Evolutionary conservation across 2,113 vertebrate genomes (phyloP).

Genomic region (Grallaria varia): DNA sequence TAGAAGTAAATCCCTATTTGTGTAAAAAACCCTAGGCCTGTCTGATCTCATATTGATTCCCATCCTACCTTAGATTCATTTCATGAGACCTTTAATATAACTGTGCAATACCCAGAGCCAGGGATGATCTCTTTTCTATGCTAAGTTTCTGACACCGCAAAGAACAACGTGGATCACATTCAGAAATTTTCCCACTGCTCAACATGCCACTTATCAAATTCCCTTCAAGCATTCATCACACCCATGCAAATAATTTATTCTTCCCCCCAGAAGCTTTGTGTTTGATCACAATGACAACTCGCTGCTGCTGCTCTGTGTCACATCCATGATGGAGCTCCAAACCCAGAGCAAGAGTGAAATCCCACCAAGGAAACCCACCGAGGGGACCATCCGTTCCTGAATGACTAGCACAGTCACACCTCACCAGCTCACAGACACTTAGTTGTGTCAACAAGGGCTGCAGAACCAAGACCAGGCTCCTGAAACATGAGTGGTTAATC

Average conservation of each 20-base stretch:
- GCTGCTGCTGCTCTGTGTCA: not conserved
- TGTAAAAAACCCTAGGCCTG: not conserved
- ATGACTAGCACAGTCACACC: not conserved
- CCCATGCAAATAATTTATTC: slow-evolving; percentile 52
- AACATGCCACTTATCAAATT: slow-evolving; percentile 36
- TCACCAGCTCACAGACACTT: not conserved
- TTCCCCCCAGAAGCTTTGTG: slow-evolving; percentile 38
- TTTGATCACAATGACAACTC: slow-evolving; percentile 56
- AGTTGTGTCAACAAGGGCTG: not conserved
- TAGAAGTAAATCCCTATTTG: not conserved
- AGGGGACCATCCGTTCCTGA: not conserved
- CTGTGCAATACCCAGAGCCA: not conserved
- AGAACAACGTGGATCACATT: not conserved
- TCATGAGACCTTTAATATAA: not conserved
- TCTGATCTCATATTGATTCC: not conserved
- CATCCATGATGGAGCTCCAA: not conserved
- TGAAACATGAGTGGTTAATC: not conserved
- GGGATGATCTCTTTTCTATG: not conserved
- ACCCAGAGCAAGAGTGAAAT: not conserved
- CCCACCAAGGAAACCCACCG: rapidly evolving
- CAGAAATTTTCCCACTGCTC: slow-evolving; percentile 16
- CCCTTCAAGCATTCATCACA: slow-evolving; percentile 28
- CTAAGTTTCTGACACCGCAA: not conserved
- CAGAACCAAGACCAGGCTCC: not conserved
- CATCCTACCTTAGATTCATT: not conserved